Evolutionary conservation across 2,888 invertebrate species (phyloP).

Genomic region (Eupithecia insigniata): DNA sequence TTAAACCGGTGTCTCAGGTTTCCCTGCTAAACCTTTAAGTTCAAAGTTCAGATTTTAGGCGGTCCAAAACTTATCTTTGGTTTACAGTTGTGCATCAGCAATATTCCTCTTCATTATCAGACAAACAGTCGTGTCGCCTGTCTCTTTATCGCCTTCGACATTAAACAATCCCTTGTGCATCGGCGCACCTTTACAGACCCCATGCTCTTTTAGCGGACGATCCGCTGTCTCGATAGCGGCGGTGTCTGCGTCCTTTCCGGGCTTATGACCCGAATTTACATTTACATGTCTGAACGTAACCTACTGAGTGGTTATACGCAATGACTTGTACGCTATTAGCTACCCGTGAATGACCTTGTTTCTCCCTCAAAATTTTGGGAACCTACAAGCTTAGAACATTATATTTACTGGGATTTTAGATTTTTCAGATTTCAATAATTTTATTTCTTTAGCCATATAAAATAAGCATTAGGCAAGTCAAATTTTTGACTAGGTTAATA

Average conservation of each 20-base stretch:
- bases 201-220: constrained; percentile 26
- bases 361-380: neutral
- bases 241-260: constrained; percentile 10
- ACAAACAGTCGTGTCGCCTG: constrained; percentile 37
- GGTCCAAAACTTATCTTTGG: constrained; percentile 13
- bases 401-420: no score
- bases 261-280: constrained; percentile 13
- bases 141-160: constrained; percentile 34
- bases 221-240: constrained; percentile 16
- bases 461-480: no score
- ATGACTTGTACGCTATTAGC: neutral
- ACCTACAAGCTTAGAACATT: neutral
- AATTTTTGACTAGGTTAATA: neutral
- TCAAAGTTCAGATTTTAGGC: constrained; percentile 5
- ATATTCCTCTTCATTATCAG: constrained; percentile 36
- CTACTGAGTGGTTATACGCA: neutral
- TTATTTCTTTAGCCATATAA: no score
- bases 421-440: no score
- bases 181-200: constrained; percentile 39
- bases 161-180: constrained; percentile 39
- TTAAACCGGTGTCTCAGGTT: neutral
- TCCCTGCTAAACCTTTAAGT: neutral
- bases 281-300: neutral
- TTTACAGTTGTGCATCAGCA: constrained; percentile 27
- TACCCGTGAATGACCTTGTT: neutral